These are phyloP conservation scores for Leucopternis melanops DNA, from an alignment of 2,113 vertebrate genomes.

Conservation along the genomic window DNA sequence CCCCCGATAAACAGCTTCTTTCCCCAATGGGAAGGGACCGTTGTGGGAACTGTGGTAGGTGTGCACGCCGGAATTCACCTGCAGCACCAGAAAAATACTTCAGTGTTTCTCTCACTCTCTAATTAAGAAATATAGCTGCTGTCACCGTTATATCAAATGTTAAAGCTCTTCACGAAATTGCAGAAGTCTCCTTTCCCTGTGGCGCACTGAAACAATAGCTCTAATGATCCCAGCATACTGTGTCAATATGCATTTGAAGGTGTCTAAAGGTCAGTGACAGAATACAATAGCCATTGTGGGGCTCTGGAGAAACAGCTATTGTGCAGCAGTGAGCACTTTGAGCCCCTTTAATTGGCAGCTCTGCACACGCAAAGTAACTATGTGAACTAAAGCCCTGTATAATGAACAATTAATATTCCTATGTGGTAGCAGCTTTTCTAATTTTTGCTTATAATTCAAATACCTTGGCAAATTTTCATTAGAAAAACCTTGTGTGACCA, in stretches of 20 bases:
- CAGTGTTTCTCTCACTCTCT: not conserved
- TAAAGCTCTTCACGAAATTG: not conserved
- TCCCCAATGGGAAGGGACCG: not conserved
- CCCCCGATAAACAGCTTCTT: not conserved
- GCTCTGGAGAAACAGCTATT: not conserved
- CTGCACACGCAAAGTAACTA: constrained; percentile 44
- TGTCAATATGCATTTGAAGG: constrained; percentile 51
- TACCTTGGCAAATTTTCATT: constrained; percentile 14
- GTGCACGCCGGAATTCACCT: not conserved
- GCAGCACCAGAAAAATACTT: not conserved
- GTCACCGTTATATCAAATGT: not conserved
- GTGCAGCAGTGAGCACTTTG: constrained; percentile 23
- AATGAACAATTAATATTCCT: constrained; percentile 52
- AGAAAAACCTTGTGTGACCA: not conserved
- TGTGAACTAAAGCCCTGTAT: constrained; percentile 9
- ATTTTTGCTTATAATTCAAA: constrained; percentile 49
- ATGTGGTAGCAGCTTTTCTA: constrained; percentile 23
- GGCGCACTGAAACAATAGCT: not conserved
- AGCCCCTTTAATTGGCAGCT: constrained; percentile 44
- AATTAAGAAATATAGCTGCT: not conserved
- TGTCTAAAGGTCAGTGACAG: constrained; percentile 27
- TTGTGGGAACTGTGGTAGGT: not conserved
- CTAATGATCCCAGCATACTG: constrained; percentile 20
- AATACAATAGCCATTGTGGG: constrained; percentile 3
- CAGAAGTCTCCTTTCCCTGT: not conserved